Base-by-base conservation (phyloP, 2,888 invertebrate genomes). In the Xestobium rufovillosum region DNA sequence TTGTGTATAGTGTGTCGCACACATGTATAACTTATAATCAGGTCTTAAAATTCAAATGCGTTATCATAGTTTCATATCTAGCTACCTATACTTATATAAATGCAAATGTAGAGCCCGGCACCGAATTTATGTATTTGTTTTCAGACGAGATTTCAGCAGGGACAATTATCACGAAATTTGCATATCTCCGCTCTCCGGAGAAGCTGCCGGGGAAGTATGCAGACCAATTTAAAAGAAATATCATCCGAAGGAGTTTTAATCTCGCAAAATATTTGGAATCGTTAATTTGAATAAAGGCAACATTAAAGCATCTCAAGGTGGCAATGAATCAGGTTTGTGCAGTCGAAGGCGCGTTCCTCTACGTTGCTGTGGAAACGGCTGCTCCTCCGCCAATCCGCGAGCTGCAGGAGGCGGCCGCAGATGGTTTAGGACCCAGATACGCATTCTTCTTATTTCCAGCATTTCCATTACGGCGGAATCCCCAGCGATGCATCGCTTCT, bases 231-330 rank as follows among this genome's bases (percentile, higher is more conserved):
- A 55, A 57, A 53, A 59, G 57, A 61, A 53, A 53, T 58, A 60
- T 59, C 56, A 52, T 50, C 55, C 49, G 44, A 47, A 49, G 50
- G 52, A 57, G 55, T 61, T 53, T 60, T 61, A 62, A 61, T 61
- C 61, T 60, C 54, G 55, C 56, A 58, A 60, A 61, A 62, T 60
- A 62, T 59, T 59, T 56, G 57, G 53, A 53, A 48, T 54, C 63
- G 58, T 65, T 65, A 65, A 65, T 65, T 65, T 65, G 63, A 65
- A 65, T 64, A 64, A 65, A 64, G 60, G 61, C 61, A 63, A 65
- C 64, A 64, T 65, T 65, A 65, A 62, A 63, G 62, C 62, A 63
- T 65, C 65, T 65, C 65, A 63, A 65, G 65, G 65, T 64, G 65
- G 61, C 60, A 53, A 63, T 65, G 64, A 65, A 65, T 65, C 65